Conservation (phyloP, 2,888 invertebrate genomes). For the Tyria jacobaeae region DNA sequence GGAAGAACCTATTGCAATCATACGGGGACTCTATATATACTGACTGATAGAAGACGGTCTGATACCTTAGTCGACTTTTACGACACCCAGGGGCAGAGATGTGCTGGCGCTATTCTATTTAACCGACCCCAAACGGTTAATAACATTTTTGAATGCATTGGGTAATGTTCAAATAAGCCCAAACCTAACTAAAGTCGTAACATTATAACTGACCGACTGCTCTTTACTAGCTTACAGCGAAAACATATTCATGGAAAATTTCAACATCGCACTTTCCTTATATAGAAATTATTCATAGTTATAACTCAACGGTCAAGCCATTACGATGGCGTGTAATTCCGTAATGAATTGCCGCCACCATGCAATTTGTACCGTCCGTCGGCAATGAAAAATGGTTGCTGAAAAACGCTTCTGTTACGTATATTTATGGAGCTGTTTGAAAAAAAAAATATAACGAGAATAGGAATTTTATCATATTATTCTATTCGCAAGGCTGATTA, state of each 20-base stretch:
- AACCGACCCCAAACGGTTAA: too few relatives aligned
- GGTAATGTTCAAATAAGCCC: too few relatives aligned
- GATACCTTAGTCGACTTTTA: too few relatives aligned
- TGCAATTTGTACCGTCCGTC: slow-evolving; percentile 37
- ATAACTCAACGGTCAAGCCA: slow-evolving; percentile 7
- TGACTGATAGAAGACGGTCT: too few relatives aligned
- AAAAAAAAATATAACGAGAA: neutral
- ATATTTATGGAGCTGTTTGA: neutral
- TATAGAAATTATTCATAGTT: slow-evolving; percentile 30
- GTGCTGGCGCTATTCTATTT: too few relatives aligned
- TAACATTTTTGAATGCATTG: too few relatives aligned
- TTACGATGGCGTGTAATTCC: slow-evolving; percentile 44
- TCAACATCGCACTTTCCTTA: slow-evolving; percentile 8
- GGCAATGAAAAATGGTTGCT: slow-evolving; percentile 24
- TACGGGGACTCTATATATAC: too few relatives aligned
- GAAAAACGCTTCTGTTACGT: neutral
- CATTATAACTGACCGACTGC: neutral
- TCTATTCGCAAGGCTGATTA: too few relatives aligned
- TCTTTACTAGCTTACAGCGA: neutral
- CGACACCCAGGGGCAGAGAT: too few relatives aligned
- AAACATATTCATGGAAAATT: neutral
- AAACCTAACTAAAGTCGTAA: neutral
- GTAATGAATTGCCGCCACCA: slow-evolving; percentile 22
- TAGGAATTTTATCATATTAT: neutral
- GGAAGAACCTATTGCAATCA: too few relatives aligned